Percentiles rank a stretch among this genome's conserved stretches.
These are phyloP conservation scores for Podotricha telesiphe DNA, from an alignment of 2,888 invertebrate species.

Conservation along the genomic window DNA sequence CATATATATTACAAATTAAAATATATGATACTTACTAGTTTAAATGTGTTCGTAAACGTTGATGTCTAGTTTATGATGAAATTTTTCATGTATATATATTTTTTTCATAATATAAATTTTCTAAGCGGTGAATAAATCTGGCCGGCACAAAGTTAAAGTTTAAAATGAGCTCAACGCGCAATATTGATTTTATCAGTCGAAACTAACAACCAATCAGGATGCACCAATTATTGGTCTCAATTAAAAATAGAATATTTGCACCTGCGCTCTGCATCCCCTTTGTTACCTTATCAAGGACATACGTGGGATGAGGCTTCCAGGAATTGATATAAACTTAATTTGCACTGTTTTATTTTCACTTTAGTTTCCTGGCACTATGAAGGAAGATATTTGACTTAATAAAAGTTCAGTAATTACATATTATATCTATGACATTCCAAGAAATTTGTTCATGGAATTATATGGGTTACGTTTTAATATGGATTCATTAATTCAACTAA, in stretches of 20 bases:
- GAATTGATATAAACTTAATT: not conserved
- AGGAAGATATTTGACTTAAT: not conserved
- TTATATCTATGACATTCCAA: no score
- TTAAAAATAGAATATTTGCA: slow-evolving; percentile 17
- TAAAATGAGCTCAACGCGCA: not conserved
- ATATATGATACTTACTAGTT: not conserved
- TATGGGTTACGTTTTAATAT: no score
- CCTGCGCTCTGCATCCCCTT: not conserved
- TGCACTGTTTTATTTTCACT: not conserved
- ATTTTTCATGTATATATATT: no score
- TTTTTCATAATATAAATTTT: not conserved
- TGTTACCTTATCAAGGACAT: not conserved
- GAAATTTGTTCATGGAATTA: no score
- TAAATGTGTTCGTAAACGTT: not conserved
- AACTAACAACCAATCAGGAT: not conserved
- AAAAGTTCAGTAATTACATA: not conserved
- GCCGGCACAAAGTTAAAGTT: not conserved
- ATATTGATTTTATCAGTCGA: not conserved
- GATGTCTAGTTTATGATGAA: not conserved
- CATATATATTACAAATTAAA: not conserved
- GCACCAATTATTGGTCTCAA: not conserved
- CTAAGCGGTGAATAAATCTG: not conserved
- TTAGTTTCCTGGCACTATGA: not conserved
- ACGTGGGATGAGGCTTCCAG: slow-evolving; percentile 3
- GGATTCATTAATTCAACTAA: no score